Evolutionary conservation across 2,888 invertebrate species (phyloP).

Genomic region (Andrena chrysosceles): DNA sequence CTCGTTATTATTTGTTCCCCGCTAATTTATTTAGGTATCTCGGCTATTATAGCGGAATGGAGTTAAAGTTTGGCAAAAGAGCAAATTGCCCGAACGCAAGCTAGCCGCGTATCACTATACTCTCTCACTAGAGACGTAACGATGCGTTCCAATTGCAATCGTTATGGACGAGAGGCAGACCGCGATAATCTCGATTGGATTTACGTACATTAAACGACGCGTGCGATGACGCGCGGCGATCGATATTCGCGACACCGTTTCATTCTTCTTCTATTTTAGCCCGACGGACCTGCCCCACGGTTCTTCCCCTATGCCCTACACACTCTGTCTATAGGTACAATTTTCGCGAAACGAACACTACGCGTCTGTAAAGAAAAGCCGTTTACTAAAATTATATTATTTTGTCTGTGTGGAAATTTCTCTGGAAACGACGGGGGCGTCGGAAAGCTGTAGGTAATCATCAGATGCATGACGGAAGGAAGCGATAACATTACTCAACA

Average conservation of each 20-base stretch:
- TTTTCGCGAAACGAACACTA: too few species aligned
- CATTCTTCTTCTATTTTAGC: constrained; percentile 1
- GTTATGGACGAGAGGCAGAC: constrained; percentile 58
- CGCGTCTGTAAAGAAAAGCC: background rate
- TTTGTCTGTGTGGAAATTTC: background rate
- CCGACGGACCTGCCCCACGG: background rate
- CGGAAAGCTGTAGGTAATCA: background rate
- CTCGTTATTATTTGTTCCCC: constrained; percentile 40
- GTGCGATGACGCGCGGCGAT: constrained; percentile 18
- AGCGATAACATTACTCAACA: constrained; percentile 12
- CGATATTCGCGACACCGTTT: background rate
- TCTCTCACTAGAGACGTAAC: constrained; percentile 21
- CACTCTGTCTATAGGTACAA: too few species aligned
- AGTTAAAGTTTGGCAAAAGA: constrained; percentile 32
- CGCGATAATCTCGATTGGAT: constrained; percentile 60
- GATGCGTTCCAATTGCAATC: constrained; percentile 54
- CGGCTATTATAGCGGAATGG: constrained; percentile 24
- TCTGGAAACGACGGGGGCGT: background rate
- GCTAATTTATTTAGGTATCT: constrained; percentile 51
- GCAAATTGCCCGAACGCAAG: constrained; percentile 40
- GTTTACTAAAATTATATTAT: background rate
- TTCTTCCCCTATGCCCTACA: background rate
- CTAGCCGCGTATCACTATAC: background rate
- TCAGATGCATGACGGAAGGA: background rate
- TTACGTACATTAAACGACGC: constrained; percentile 58